A percentile compares a stretch with the other conserved stretches of the same genome.
phyloP scores from a whole-genome alignment of 2,888 invertebrate genomes.

The Augochlorella aurata region DNA sequence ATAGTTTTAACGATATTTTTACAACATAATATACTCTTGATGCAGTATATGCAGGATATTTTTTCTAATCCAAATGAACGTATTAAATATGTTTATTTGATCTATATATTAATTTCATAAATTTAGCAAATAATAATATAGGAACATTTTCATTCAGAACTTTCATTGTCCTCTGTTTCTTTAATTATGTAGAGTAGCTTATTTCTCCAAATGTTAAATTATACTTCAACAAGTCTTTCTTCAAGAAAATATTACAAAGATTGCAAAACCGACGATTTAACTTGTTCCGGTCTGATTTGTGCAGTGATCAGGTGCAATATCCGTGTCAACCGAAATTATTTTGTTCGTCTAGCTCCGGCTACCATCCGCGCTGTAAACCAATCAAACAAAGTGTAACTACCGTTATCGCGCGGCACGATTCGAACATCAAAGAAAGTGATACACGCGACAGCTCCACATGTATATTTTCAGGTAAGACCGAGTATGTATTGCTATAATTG shows the following conservation, averaged over 20 bases:
- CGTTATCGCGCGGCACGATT: conserved; percentile 12
- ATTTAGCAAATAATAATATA: too few relatives aligned
- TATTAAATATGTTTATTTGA: too few relatives aligned
- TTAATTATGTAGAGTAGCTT: too few relatives aligned
- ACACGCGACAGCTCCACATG: background rate
- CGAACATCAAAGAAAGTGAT: conserved; percentile 2
- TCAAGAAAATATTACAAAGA: too few relatives aligned
- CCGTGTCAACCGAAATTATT: background rate
- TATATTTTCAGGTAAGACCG: background rate
- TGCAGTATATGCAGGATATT: background rate
- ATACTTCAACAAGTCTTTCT: background rate
- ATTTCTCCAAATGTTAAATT: background rate
- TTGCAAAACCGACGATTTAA: too few relatives aligned
- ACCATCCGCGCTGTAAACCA: background rate
- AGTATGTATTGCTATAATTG: conserved; percentile 30
- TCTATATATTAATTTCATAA: too few relatives aligned
- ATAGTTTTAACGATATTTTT: background rate
- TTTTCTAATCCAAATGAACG: too few relatives aligned
- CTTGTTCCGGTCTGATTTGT: too few relatives aligned
- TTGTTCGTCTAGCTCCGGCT: background rate
- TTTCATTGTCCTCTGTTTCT: too few relatives aligned
- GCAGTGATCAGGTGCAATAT: background rate
- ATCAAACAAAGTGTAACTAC: background rate
- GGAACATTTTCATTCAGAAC: too few relatives aligned
- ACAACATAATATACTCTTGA: background rate